A percentile compares a stretch with the other conserved stretches of the same genome.
Conservation (phyloP, 2,797 vertebrate species). For the Cyclura pinguis region DNA sequence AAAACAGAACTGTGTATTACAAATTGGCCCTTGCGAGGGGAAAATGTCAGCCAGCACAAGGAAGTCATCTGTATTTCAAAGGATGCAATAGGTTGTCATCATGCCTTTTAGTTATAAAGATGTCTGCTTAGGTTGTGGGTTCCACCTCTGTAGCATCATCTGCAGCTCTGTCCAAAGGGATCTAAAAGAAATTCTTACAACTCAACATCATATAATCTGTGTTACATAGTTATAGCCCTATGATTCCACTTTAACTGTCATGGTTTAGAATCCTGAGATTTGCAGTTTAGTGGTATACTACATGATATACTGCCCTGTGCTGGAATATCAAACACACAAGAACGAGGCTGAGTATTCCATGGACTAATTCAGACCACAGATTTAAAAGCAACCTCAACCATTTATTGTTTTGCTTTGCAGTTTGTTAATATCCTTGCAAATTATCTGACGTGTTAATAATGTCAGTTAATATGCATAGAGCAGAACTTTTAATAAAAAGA, state of each 20-base stretch:
- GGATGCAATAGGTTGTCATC: neutral
- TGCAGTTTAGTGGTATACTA: too few relatives aligned
- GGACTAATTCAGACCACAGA: neutral
- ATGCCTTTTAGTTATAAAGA: neutral
- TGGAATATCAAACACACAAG: neutral
- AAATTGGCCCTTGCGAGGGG: neutral
- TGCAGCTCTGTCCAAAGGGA: neutral
- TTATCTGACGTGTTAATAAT: neutral
- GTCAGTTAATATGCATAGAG: neutral
- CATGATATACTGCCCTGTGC: too few relatives aligned
- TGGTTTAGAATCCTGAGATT: too few relatives aligned
- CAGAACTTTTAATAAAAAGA: neutral
- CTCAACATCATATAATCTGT: neutral
- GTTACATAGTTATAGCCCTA: too few relatives aligned
- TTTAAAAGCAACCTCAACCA: neutral
- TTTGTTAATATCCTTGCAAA: neutral
- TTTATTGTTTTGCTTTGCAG: conserved; percentile 1
- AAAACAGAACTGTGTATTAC: neutral
- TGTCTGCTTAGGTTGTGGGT: neutral
- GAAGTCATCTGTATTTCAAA: neutral
- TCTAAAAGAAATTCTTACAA: neutral
- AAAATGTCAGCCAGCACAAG: neutral
- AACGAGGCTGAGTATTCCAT: neutral
- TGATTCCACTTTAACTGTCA: too few relatives aligned
- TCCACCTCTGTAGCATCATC: neutral